Conservation (phyloP, 2,888 invertebrate species). For the Byasa hedistus region DNA sequence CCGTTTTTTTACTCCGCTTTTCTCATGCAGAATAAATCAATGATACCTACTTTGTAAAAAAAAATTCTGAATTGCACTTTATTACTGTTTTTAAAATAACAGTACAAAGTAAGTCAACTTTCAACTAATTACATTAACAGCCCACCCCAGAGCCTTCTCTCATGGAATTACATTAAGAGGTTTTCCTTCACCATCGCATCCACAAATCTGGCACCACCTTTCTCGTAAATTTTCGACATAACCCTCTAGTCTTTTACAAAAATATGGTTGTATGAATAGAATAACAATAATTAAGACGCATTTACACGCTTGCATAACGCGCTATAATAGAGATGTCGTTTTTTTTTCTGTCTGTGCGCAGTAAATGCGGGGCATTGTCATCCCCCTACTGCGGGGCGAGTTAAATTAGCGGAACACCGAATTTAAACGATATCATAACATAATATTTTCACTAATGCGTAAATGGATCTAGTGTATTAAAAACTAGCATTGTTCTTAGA, state of each 20-base stretch:
- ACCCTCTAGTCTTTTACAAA: background rate
- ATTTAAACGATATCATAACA: slow-evolving; percentile 52
- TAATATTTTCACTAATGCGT: slow-evolving; percentile 16
- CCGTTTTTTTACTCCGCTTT: too few relatives aligned
- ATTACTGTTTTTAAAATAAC: too few relatives aligned
- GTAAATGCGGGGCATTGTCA: slow-evolving; percentile 35
- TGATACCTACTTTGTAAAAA: too few relatives aligned
- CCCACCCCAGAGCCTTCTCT: too few relatives aligned
- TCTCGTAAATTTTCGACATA: background rate
- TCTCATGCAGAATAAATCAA: too few relatives aligned
- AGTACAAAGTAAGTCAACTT: too few relatives aligned
- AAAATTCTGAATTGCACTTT: too few relatives aligned
- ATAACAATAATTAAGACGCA: slow-evolving; percentile 41
- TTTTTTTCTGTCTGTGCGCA: slow-evolving; percentile 45
- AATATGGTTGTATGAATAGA: slow-evolving; percentile 7
- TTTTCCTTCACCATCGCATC: too few relatives aligned
- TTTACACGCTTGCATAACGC: slow-evolving; percentile 39
- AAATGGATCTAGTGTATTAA: slow-evolving; percentile 3
- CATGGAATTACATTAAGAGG: too few relatives aligned
- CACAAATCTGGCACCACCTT: too few relatives aligned
- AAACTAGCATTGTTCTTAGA: background rate
- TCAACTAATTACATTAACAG: too few relatives aligned
- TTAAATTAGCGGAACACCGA: slow-evolving; percentile 58
- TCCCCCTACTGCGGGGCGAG: slow-evolving; percentile 38
- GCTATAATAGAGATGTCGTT: slow-evolving; percentile 60